Base-by-base conservation (phyloP, 35 echinoderm and acorn worm species). In the Apostichopus californicus region DNA sequence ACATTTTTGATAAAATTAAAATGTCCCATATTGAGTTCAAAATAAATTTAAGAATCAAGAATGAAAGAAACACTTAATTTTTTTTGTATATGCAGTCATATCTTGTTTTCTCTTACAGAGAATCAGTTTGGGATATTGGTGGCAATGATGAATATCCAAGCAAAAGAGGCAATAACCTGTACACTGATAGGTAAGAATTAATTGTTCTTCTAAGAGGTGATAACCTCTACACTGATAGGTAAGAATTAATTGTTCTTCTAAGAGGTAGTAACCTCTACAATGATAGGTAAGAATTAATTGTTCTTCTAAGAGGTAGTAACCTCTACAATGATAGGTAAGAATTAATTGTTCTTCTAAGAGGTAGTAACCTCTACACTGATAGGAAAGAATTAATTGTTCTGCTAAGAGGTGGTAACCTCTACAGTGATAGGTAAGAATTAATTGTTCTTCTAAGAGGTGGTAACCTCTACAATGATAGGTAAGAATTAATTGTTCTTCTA, bases 51-150 rank as follows among this genome's bases (percentile, higher is more conserved):
- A 46, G 34, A 46, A 3, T 46, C 34, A 46, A 46, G 2, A 46
- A 46, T 46, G 34, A 46, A 46, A 46, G 34, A 46, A n/a, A n/a
- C n/a, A n/a, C n/a, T 28, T 28, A 28, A 28, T 28, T 28, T 28
- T 28, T 46, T 46, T 46, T 0, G 34, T 46, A 46, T 46, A 46
- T 46, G 34, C 34, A 46, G 34, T 4, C 34, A 0, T 46, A 46
- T 4, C 34, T 46, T 46, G 34, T 46, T 91, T 73, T 4, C 34
- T 90, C 28, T 78, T 89, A 73, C 82, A 94, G 93, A 54, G 93
- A 94, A 83, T 82, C 90, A 79, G 73, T 94, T 28, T 94, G 93
- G 93, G 93, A 94, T 77, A 23, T 94, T 17, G 87, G 64, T 23
- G 81, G 64, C 1, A 70, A 87, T 79, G 90, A 91, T 22, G 34